Percentiles rank a stretch among this genome's conserved stretches.
Evolutionary conservation across 2,113 vertebrate genomes (phyloP).

Genomic region (Cygnus atratus): DNA sequence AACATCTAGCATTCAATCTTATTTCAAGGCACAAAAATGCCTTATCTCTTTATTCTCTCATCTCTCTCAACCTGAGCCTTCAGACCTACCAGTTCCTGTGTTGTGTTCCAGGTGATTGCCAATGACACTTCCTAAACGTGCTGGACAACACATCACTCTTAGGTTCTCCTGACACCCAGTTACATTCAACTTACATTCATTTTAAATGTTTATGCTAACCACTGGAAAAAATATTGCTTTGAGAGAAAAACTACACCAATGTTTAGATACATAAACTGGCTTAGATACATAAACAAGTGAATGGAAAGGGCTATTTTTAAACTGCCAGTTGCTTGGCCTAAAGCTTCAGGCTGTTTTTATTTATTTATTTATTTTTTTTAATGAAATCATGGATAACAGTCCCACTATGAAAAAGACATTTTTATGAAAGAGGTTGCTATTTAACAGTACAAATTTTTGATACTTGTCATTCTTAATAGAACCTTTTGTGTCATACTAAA

Average conservation of each 20-base stretch:
- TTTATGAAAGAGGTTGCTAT: background rate
- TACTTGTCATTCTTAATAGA: background rate
- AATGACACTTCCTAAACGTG: background rate
- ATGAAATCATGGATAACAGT: background rate
- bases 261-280: background rate
- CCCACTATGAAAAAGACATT: background rate
- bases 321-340: background rate
- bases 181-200: background rate
- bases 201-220: background rate
- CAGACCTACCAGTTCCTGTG: background rate
- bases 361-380: too few relatives aligned
- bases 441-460: background rate
- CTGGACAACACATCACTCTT: background rate
- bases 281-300: background rate
- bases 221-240: background rate
- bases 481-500: background rate
- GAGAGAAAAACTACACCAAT: background rate
- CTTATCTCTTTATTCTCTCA: background rate
- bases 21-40: background rate
- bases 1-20: background rate
- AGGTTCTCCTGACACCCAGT: background rate
- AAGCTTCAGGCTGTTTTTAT: background rate
- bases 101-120: background rate
- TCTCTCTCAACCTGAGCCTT: background rate
- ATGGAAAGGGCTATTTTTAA: background rate